These are phyloP conservation scores for Lasioglossum leucozonium DNA, from an alignment of 2,888 invertebrate genomes.

Conservation along the genomic window DNA sequence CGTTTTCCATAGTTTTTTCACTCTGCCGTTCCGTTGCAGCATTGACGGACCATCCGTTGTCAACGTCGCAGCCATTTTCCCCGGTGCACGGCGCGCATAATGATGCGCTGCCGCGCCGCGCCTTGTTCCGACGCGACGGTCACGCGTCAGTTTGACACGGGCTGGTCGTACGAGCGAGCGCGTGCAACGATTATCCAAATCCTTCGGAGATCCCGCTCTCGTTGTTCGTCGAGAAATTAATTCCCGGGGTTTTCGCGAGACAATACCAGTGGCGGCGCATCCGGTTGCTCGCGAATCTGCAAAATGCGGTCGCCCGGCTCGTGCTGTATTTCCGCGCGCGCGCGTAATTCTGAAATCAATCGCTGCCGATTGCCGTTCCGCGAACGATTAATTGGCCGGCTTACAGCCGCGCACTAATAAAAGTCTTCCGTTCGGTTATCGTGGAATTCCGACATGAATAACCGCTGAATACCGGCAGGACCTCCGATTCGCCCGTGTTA, in stretches of 20 bases:
- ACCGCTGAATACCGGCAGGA: conserved; percentile 4
- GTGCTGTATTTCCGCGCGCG: not conserved
- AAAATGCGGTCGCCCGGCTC: not conserved
- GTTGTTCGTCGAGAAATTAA: not conserved
- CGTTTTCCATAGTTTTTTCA: not conserved
- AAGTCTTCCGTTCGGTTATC: not conserved
- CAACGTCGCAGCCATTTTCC: not conserved
- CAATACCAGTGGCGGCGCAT: not conserved
- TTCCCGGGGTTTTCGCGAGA: not conserved
- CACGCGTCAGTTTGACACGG: conserved; percentile 15
- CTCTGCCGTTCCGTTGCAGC: too few relatives aligned
- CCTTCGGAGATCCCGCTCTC: not conserved
- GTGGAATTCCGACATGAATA: conserved; percentile 7
- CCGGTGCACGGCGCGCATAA: conserved; percentile 26
- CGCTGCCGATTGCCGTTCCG: conserved; percentile 5
- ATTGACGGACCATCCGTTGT: conserved; percentile 13
- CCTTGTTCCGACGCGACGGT: conserved; percentile 46
- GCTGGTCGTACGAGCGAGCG: not conserved
- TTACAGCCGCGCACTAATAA: not conserved
- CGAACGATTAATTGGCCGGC: not conserved
- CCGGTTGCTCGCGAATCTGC: not conserved
- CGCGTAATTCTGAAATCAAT: conserved; percentile 14
- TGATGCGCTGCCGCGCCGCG: conserved; percentile 37
- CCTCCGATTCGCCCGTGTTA: not conserved
- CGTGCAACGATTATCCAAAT: conserved; percentile 8